These are phyloP conservation scores for Pterocles gutturalis DNA, from an alignment of 2,113 vertebrate species.

Conservation along the genomic window DNA sequence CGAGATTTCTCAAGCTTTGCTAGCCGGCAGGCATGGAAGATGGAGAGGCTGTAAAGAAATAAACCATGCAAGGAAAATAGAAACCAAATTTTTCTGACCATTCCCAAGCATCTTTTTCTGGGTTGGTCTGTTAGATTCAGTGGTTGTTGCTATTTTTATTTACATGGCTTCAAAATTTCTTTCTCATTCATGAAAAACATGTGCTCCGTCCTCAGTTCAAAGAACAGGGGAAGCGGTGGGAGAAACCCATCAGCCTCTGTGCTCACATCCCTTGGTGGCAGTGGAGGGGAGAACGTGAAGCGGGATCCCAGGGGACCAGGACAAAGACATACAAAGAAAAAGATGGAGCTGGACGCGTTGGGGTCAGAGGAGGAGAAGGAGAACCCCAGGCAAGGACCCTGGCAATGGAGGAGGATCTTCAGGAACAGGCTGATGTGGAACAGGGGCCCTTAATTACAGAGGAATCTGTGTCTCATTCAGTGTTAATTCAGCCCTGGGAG, in stretches of 20 bases:
- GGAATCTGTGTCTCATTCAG: not conserved
- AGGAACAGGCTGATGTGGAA: not conserved
- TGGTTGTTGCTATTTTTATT: not conserved
- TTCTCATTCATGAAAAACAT: not conserved
- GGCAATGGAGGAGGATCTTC: not conserved
- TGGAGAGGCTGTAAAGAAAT: not conserved
- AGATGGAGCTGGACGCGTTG: not conserved
- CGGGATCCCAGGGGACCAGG: not conserved
- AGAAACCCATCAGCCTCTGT: not conserved
- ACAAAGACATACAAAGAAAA: not conserved
- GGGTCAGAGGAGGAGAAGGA: not conserved
- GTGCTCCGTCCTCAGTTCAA: not conserved
- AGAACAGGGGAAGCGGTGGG: not conserved
- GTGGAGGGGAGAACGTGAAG: not conserved
- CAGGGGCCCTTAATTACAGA: not conserved
- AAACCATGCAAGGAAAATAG: not conserved
- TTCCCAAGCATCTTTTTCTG: not conserved
- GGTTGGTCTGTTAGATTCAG: not conserved
- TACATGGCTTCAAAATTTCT: not conserved
- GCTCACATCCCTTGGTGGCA: not conserved
- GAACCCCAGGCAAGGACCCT: not conserved
- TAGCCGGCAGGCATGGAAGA: not conserved
- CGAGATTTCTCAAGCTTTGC: not conserved
- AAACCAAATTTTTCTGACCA: not conserved
- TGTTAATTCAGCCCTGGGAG: not conserved